Evolutionary conservation across 2,797 vertebrate species (phyloP).

Genomic region (Syngnathus acus): DNA sequence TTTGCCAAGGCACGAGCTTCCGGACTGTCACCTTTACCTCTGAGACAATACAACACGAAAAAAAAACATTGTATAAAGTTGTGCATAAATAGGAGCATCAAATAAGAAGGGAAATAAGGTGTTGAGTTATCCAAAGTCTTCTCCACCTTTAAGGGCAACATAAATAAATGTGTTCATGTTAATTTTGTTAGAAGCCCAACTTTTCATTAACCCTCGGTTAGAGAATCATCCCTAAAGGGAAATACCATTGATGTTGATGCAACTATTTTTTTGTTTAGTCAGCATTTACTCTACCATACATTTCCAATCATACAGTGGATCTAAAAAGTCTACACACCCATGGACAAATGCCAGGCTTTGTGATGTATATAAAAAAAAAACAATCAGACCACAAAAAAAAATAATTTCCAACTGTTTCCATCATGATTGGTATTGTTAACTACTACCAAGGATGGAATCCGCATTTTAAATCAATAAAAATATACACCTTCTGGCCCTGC

Average conservation of each 20-base stretch:
- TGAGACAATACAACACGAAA: conserved; percentile 35
- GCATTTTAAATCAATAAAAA: not conserved
- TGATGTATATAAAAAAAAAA: too few species aligned
- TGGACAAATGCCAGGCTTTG: too few species aligned
- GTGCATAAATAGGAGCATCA: conserved; percentile 5
- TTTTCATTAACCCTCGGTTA: conserved; percentile 11
- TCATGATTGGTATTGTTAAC: too few species aligned
- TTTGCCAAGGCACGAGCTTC: conserved; percentile 91
- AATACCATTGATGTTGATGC: conserved; percentile 31
- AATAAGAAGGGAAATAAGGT: not conserved
- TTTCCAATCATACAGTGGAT: too few species aligned
- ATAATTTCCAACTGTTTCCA: too few species aligned
- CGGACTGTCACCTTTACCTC: conserved; percentile 94
- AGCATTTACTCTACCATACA: too few species aligned
- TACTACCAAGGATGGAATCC: not conserved
- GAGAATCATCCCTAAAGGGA: conserved; percentile 20
- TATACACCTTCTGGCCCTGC: conserved; percentile 6
- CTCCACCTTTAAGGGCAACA: not conserved
- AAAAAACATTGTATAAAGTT: not conserved
- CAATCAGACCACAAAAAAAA: too few species aligned
- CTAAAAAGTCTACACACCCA: too few species aligned
- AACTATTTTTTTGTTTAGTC: too few species aligned
- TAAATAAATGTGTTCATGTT: not conserved
- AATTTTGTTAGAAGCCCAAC: conserved; percentile 5
- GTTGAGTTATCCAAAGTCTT: not conserved